Evolutionary conservation across 1,140 invertebrate genomes (phyloP).

Genomic region (Neodiprion virginianus): DNA sequence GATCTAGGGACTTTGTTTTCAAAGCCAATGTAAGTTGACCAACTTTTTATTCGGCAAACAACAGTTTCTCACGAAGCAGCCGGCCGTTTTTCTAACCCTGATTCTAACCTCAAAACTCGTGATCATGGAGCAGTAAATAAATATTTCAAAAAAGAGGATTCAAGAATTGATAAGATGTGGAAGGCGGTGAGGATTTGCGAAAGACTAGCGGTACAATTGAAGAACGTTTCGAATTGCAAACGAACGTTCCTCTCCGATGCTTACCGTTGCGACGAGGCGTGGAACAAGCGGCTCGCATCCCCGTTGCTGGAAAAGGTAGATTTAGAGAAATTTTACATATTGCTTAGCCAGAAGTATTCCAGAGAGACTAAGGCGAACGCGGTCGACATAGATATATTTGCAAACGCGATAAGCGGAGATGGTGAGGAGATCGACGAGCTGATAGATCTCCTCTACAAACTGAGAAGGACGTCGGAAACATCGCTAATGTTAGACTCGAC

Average conservation of each 20-base stretch:
- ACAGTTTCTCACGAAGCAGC: no score
- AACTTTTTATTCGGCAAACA: no score
- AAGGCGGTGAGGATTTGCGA: slow-evolving; percentile 31
- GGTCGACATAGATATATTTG: slow-evolving; percentile 79
- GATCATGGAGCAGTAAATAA: neutral
- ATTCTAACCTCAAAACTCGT: no score
- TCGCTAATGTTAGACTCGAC: slow-evolving; percentile 78
- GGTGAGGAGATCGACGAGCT: slow-evolving; percentile 69
- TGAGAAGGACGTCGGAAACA: slow-evolving; percentile 74
- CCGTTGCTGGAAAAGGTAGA: slow-evolving; percentile 71
- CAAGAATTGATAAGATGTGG: slow-evolving; percentile 31
- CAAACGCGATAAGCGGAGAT: slow-evolving; percentile 65
- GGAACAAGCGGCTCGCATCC: slow-evolving; percentile 68
- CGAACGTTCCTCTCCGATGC: slow-evolving; percentile 68
- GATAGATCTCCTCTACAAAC: slow-evolving; percentile 71
- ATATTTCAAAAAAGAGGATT: neutral
- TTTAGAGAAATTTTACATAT: slow-evolving; percentile 67
- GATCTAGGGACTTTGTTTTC: no score
- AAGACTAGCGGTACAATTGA: slow-evolving; percentile 23
- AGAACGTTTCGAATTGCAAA: slow-evolving; percentile 19
- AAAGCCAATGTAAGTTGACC: no score
- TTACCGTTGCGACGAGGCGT: slow-evolving; percentile 71
- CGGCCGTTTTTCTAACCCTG: no score
- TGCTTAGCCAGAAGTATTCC: slow-evolving; percentile 68
- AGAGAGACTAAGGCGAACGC: slow-evolving; percentile 65